These are phyloP conservation scores for Scopus umbretta DNA, from an alignment of 2,113 vertebrate genomes.

Conservation along the genomic window DNA sequence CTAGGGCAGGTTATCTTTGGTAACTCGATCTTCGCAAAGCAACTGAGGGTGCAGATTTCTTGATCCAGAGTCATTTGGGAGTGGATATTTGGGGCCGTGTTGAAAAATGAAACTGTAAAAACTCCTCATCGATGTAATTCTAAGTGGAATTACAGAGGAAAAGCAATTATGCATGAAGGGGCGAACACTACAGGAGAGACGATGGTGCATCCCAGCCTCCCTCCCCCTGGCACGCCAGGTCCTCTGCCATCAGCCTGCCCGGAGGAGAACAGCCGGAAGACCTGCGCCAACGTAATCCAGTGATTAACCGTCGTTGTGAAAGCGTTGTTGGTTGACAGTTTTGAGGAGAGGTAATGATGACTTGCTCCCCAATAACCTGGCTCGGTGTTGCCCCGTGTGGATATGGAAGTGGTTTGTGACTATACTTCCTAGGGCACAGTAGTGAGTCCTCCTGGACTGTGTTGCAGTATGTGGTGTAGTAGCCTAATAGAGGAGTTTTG, in stretches of 20 bases:
- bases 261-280: neutral
- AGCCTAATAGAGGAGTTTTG: neutral
- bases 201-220: neutral
- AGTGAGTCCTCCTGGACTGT: neutral
- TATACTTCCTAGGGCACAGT: neutral
- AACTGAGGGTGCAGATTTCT: neutral
- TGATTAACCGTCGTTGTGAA: neutral
- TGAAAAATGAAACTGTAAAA: neutral
- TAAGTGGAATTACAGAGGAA: neutral
- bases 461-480: rapidly evolving
- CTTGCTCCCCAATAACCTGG: neutral
- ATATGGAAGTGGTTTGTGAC: neutral
- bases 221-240: neutral
- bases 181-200: neutral
- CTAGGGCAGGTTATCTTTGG: slow-evolving; percentile 58
- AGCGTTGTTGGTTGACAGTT: neutral
- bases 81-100: neutral
- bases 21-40: slow-evolving; percentile 10
- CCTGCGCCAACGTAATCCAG: neutral
- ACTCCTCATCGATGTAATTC: neutral
- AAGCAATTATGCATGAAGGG: neutral
- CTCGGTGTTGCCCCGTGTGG: neutral
- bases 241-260: neutral
- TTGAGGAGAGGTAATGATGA: neutral
- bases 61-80: neutral